These are phyloP conservation scores for Conger conger DNA, from an alignment of 2,113 vertebrate species.

Conservation along the genomic window DNA sequence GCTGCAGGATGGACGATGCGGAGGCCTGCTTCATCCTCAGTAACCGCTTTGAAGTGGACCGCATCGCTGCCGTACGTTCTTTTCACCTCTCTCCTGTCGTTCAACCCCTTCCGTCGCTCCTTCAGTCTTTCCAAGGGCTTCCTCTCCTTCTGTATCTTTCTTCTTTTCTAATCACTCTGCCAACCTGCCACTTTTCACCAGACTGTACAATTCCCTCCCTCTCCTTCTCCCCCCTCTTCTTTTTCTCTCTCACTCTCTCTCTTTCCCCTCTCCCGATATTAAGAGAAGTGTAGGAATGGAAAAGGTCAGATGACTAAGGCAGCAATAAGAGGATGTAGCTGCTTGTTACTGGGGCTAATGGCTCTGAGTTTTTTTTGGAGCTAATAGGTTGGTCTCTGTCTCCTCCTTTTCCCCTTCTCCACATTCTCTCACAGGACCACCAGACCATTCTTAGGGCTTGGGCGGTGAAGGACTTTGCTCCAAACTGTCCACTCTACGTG, in stretches of 20 bases:
- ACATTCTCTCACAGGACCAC: conserved; percentile 68
- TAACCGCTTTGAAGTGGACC: conserved; percentile 81
- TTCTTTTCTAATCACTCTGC: background rate
- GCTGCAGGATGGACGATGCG: conserved; percentile 78
- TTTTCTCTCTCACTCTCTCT: background rate
- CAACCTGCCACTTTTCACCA: background rate
- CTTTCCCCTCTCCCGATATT: background rate
- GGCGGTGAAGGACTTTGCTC: conserved; percentile 80
- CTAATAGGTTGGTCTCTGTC: conserved; percentile 25
- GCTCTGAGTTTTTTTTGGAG: background rate
- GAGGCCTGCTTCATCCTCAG: conserved; percentile 84
- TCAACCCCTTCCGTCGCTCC: too few species aligned
- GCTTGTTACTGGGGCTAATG: conserved; percentile 1
- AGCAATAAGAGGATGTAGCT: background rate
- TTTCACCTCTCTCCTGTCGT: conserved; percentile 24
- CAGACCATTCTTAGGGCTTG: conserved; percentile 81
- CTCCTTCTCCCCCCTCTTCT: background rate
- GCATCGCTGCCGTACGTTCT: conserved; percentile 75
- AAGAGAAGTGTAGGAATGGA: background rate
- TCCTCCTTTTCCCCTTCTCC: conserved; percentile 26
- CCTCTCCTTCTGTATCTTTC: background rate
- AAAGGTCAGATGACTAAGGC: conserved; percentile 19
- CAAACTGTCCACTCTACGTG: conserved; percentile 79
- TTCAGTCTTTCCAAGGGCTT: too few species aligned
- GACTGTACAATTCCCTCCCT: background rate